Evolutionary conservation across 1,140 invertebrate species (phyloP).

Genomic region (Diorhabda sublineata): DNA sequence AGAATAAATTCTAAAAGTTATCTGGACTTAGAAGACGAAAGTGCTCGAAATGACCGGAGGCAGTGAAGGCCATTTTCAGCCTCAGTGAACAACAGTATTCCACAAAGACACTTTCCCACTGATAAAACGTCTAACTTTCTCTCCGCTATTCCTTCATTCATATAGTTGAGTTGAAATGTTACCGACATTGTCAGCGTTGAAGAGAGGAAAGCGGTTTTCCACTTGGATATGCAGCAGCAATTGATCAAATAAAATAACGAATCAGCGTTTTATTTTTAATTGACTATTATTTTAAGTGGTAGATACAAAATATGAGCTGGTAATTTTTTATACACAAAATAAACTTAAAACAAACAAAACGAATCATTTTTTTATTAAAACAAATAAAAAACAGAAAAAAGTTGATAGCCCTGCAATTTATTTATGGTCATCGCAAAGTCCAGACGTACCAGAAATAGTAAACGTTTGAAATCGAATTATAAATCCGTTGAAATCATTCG

Average conservation of each 20-base stretch:
- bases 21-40: conserved; percentile 19
- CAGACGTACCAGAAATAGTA: too few relatives aligned
- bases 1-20: conserved; percentile 22
- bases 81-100: conserved; percentile 28
- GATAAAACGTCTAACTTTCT: conserved; percentile 19
- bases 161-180: conserved; percentile 1
- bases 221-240: background rate
- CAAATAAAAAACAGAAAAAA: too few relatives aligned
- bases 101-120: conserved; percentile 25
- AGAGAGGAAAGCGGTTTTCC: background rate
- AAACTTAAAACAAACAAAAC: too few relatives aligned
- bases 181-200: background rate
- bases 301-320: too few relatives aligned
- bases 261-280: too few relatives aligned
- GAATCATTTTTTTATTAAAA: too few relatives aligned
- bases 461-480: too few relatives aligned
- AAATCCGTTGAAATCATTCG: too few relatives aligned
- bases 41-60: conserved; percentile 28
- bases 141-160: conserved; percentile 6
- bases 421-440: too few relatives aligned
- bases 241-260: background rate
- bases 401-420: too few relatives aligned
- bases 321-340: too few relatives aligned
- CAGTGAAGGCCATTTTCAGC: conserved; percentile 30
- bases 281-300: too few relatives aligned